Evolutionary conservation across 2,797 vertebrate genomes (phyloP).

Genomic region (Zenarchopterus dispar): DNA sequence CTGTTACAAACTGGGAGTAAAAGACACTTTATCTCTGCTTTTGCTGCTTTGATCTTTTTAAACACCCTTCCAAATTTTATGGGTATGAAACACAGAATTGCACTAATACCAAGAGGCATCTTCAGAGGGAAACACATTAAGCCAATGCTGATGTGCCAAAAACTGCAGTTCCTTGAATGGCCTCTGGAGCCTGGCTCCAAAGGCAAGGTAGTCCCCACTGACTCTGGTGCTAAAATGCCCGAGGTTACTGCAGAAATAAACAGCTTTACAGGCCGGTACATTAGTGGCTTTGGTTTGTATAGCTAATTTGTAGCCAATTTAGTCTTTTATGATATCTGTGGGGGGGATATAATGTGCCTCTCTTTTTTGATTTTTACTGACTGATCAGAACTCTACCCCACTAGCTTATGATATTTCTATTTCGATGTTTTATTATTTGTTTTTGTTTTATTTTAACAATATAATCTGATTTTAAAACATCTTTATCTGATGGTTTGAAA

Average conservation of each 20-base stretch:
- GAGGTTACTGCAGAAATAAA: neutral
- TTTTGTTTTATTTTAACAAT: no score
- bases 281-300: neutral
- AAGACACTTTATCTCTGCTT: conserved; percentile 7
- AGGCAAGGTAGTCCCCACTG: neutral
- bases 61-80: neutral
- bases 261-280: neutral
- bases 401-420: no score
- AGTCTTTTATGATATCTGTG: neutral
- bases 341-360: no score
- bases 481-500: no score
- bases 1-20: conserved; percentile 25
- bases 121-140: neutral
- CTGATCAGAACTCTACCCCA: no score
- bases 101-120: neutral
- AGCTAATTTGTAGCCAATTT: conserved; percentile 1
- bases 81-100: conserved; percentile 1
- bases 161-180: neutral
- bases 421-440: no score
- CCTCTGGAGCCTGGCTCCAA: conserved; percentile 1
- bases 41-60: conserved; percentile 9
- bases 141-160: neutral
- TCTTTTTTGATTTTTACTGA: no score
- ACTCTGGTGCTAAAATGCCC: neutral
- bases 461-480: no score